These are phyloP conservation scores for Therioaphis trifolii DNA, from an alignment of 2,888 invertebrate species.

Conservation along the genomic window DNA sequence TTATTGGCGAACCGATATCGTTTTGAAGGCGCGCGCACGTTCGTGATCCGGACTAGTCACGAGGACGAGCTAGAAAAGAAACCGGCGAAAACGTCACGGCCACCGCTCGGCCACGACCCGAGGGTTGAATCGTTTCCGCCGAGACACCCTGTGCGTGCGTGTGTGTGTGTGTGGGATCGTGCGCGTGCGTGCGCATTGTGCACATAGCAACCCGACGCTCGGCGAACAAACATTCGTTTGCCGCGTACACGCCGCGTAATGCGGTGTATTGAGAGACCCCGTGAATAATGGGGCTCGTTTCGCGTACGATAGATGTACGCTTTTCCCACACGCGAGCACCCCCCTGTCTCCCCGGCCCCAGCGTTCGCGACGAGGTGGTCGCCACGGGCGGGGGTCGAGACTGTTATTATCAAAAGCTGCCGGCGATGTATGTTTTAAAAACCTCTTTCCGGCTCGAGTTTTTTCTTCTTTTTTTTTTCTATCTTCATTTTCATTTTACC, in stretches of 20 bases:
- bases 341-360: conserved; percentile 15
- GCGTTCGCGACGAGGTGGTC: too few relatives aligned
- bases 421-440: background rate
- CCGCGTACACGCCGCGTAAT: background rate
- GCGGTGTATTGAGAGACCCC: background rate
- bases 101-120: too few relatives aligned
- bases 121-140: too few relatives aligned
- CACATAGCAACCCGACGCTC: background rate
- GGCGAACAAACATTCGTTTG: conserved; percentile 35
- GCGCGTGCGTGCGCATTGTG: background rate
- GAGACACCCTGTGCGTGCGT: too few relatives aligned
- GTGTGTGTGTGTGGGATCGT: too few relatives aligned
- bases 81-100: too few relatives aligned
- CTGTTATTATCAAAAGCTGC: conserved; percentile 28
- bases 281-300: conserved; percentile 35
- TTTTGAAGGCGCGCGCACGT: too few relatives aligned
- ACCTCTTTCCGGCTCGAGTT: background rate
- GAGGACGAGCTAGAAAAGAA: too few relatives aligned
- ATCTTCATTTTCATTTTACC: conserved; percentile 14
- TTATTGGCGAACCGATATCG: too few relatives aligned
- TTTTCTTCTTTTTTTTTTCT: background rate
- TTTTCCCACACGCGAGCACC: background rate
- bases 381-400: background rate
- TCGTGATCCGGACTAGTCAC: too few relatives aligned
- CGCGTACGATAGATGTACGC: conserved; percentile 40